These are phyloP conservation scores for Achlya flavicornis DNA, from an alignment of 2,888 invertebrate species.

Conservation along the genomic window DNA sequence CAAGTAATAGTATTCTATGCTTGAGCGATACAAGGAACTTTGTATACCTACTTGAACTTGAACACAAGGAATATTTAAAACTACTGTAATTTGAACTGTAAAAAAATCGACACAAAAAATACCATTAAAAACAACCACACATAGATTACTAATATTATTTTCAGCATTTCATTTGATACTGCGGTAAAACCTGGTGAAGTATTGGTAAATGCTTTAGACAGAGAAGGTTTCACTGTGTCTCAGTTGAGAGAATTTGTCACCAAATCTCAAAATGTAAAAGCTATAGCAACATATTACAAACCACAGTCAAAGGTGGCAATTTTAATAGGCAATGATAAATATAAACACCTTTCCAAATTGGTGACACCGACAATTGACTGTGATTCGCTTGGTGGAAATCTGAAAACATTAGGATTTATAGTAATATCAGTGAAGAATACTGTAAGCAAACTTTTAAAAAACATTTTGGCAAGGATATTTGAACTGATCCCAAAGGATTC, in stretches of 20 bases:
- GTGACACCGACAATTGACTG: constrained; percentile 75
- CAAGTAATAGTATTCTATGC: too few species aligned
- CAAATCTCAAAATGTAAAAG: constrained; percentile 45
- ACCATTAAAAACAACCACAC: too few species aligned
- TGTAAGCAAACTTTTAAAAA: constrained; percentile 50
- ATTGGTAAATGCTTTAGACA: constrained; percentile 63
- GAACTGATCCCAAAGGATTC: constrained; percentile 63
- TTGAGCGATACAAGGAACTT: too few species aligned
- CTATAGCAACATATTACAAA: constrained; percentile 59
- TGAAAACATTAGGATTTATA: constrained; percentile 68
- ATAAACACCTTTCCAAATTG: constrained; percentile 64
- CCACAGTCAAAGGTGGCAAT: constrained; percentile 73
- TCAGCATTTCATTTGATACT: constrained; percentile 55
- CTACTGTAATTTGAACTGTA: too few species aligned
- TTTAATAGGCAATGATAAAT: constrained; percentile 73
- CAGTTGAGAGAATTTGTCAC: constrained; percentile 52
- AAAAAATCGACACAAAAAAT: too few species aligned
- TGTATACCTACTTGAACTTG: too few species aligned
- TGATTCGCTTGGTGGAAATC: constrained; percentile 58
- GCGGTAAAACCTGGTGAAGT: constrained; percentile 63
- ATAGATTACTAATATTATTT: constrained; percentile 25
- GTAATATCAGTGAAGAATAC: constrained; percentile 65
- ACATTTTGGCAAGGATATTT: constrained; percentile 52
- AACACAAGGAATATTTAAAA: too few species aligned
- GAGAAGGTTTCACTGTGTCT: constrained; percentile 53